Evolutionary conservation across 2,113 vertebrate genomes (phyloP).

Genomic region (Myiagra hebetior): DNA sequence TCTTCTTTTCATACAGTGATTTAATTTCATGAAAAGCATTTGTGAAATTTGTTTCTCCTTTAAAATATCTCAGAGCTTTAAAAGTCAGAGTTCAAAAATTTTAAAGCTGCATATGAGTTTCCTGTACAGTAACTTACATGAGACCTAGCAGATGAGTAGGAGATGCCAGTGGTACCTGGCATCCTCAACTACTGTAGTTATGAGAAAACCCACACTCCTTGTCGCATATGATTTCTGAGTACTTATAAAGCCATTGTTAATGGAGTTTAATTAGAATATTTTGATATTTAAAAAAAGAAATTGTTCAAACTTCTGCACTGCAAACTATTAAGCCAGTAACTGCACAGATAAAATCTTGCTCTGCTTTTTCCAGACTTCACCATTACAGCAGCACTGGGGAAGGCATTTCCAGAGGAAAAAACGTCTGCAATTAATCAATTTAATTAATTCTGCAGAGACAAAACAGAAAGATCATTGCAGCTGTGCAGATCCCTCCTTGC

Average conservation of each 20-base stretch:
- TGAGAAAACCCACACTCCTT: neutral
- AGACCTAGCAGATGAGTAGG: neutral
- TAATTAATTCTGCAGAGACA: conserved; percentile 49
- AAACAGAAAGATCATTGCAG: conserved; percentile 53
- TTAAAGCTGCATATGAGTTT: neutral
- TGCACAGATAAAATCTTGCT: neutral
- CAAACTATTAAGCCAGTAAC: neutral
- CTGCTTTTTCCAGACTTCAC: neutral
- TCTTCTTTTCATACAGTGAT: neutral
- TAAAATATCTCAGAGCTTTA: neutral
- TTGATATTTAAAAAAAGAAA: neutral
- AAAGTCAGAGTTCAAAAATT: neutral
- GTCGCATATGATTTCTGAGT: neutral
- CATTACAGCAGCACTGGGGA: neutral
- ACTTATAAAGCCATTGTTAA: neutral
- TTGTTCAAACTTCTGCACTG: neutral
- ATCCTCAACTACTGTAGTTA: neutral
- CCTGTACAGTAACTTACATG: neutral
- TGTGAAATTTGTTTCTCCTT: neutral
- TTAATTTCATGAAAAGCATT: neutral
- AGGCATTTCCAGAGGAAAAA: conserved; percentile 1
- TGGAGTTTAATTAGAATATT: neutral
- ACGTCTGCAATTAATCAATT: conserved; percentile 8
- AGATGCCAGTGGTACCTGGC: neutral
- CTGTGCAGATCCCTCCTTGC: neutral